A percentile compares a stretch with the other conserved stretches of the same genome.
Evolutionary conservation across 2,888 invertebrate species (phyloP).

Genomic region (Cheilosia scutellata): DNA sequence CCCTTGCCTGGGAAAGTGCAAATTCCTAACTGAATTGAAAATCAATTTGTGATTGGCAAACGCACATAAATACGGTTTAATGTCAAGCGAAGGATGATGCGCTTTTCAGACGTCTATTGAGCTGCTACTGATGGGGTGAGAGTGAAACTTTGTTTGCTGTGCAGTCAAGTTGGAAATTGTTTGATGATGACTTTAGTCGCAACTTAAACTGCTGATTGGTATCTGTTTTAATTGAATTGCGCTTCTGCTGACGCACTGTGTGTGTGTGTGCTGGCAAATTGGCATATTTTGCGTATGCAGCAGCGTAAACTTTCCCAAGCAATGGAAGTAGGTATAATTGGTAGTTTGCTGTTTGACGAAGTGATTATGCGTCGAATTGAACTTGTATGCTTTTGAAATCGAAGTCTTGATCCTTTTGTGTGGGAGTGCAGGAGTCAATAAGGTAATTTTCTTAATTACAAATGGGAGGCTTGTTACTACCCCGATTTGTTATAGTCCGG

Average conservation of each 20-base stretch:
- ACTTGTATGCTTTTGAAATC: no score
- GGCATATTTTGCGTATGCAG: constrained; percentile 10
- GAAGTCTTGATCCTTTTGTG: no score
- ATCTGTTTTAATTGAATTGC: constrained; percentile 15
- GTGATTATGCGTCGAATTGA: no score
- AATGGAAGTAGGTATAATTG: neutral
- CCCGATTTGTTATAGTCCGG: no score
- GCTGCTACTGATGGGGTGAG: neutral
- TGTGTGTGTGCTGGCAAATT: neutral
- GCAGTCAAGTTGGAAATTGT: constrained; percentile 63
- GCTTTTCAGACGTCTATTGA: constrained; percentile 19
- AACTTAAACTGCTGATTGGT: constrained; percentile 62
- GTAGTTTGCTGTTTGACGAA: neutral
- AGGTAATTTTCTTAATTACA: no score
- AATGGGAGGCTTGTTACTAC: no score
- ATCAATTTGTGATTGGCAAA: constrained; percentile 68
- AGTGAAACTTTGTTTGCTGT: constrained; percentile 49
- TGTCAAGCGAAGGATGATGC: constrained; percentile 51
- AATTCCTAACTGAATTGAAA: constrained; percentile 48
- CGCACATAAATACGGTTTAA: constrained; percentile 45
- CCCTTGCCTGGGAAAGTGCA: constrained; percentile 6
- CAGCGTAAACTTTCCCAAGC: neutral
- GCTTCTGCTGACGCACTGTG: neutral
- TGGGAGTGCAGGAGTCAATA: no score
- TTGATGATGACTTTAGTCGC: constrained; percentile 64